Evolutionary conservation across 2,888 invertebrate species (phyloP).

Genomic region (Brassicogethes aeneus): DNA sequence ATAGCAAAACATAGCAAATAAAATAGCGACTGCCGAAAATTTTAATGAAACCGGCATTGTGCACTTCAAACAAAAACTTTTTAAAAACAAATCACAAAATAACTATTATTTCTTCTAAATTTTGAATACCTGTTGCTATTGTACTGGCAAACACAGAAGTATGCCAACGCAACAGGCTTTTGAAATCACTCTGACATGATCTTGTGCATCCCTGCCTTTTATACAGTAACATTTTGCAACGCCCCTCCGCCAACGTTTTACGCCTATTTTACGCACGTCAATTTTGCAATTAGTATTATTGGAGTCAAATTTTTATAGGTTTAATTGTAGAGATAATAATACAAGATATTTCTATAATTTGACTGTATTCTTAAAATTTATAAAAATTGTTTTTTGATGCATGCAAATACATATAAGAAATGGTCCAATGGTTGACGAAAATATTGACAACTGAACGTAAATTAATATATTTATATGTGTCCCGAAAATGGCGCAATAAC

Average conservation of each 20-base stretch:
- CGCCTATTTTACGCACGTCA: too few relatives aligned
- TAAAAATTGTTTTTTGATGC: too few relatives aligned
- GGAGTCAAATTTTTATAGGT: too few relatives aligned
- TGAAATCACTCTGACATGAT: neutral
- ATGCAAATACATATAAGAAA: too few relatives aligned
- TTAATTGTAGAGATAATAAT: too few relatives aligned
- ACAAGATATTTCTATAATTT: too few relatives aligned
- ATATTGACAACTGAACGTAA: too few relatives aligned
- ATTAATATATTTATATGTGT: too few relatives aligned
- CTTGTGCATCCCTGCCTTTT: neutral
- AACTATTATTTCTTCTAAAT: neutral
- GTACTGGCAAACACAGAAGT: neutral
- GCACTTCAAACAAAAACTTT: constrained; percentile 4
- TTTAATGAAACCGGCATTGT: constrained; percentile 16
- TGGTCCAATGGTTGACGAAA: too few relatives aligned
- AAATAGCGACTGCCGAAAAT: constrained; percentile 39
- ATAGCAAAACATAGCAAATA: constrained; percentile 49
- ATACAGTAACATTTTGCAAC: neutral
- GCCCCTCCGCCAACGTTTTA: neutral
- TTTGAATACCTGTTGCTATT: neutral
- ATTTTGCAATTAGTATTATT: too few relatives aligned
- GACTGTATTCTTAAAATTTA: too few relatives aligned
- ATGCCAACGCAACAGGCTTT: neutral
- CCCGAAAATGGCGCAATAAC: too few relatives aligned
- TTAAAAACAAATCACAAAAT: constrained; percentile 1